Base-by-base conservation (phyloP, 1,140 invertebrate species). In the Helicorthomorpha holstii region DNA sequence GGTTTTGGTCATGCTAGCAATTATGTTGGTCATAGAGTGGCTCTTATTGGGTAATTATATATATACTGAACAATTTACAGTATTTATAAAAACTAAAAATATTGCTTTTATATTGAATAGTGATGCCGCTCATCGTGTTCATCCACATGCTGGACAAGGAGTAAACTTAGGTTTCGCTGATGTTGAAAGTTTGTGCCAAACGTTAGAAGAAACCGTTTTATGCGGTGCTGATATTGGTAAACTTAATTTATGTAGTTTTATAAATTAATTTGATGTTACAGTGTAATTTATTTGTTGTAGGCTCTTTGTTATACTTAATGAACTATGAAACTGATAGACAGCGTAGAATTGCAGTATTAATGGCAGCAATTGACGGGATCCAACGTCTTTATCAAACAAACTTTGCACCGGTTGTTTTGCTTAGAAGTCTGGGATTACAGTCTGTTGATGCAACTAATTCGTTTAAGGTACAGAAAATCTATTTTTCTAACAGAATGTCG, bases 91-190 rank as follows among this genome's bases (percentile, higher is more conserved):
- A 22, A 7, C 44, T 22, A 21, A 46, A n/a, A 42, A 16, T 51
- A 26, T 48, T 16, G 21, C 44, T 52, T 29, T 22, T n/a, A 48
- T 48, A 24, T 48, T 55, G 54, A 55, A 24, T 53, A 53, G 56
- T 16, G 95, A 99, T 75, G 88, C 94, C 29, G 93, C 93, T 7
- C 95, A 98, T 68, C 75, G 89, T 63, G 75, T 98, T 34, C 94
- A 98, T 73, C 95, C 95, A 0, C 65, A 98, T 48, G 95, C 94
- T 44, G 95, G 95, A 0, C 92, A 96, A 69, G 94, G 94, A 12
- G 88, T 97, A 0, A 98, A 98, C 72, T 71, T 98, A 43, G 95
- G 95, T 2, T 94, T 98, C 67, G 87, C 86, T 23, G 96, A 99
- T 72, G 81, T 96, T 0, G 63, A 70, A 14, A 73, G 74, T 57